A percentile compares a stretch with the other conserved stretches of the same genome.
phyloP scores from a whole-genome alignment of 2,113 vertebrate genomes.

The Lophochroa leadbeateri region DNA sequence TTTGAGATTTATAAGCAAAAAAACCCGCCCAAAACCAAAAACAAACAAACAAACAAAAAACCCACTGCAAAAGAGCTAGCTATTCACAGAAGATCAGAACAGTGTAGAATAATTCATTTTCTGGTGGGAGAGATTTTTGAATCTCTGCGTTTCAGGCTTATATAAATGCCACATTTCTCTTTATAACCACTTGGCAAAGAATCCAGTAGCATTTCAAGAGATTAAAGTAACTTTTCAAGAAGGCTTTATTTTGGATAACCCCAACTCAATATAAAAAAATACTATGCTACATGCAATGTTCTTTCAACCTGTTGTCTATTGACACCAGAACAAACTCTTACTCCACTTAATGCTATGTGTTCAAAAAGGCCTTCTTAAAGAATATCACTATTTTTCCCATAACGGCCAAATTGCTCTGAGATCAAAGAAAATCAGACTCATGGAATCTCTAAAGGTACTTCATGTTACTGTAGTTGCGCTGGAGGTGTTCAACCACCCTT shows the following conservation, averaged over 20 bases:
- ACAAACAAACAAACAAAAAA: no score
- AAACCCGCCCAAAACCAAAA: no score
- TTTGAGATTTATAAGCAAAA: neutral
- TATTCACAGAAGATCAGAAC: neutral
- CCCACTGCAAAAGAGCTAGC: neutral
- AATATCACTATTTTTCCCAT: neutral
- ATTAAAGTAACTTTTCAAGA: neutral
- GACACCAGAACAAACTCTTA: neutral
- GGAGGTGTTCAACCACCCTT: neutral
- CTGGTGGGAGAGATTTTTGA: neutral
- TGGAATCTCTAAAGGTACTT: neutral
- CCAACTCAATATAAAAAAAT: neutral
- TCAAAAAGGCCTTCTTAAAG: neutral
- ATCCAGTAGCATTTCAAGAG: neutral
- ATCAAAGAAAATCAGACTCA: neutral
- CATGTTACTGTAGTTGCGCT: neutral
- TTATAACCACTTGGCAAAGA: neutral
- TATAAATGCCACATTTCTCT: neutral
- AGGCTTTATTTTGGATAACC: neutral
- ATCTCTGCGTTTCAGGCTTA: neutral
- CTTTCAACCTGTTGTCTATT: neutral
- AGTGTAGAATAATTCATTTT: neutral
- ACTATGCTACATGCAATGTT: neutral
- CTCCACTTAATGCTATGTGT: neutral
- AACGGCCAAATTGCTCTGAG: neutral